Conservation (phyloP, 2,113 vertebrate genomes). For the Alouatta palliata region DNA sequence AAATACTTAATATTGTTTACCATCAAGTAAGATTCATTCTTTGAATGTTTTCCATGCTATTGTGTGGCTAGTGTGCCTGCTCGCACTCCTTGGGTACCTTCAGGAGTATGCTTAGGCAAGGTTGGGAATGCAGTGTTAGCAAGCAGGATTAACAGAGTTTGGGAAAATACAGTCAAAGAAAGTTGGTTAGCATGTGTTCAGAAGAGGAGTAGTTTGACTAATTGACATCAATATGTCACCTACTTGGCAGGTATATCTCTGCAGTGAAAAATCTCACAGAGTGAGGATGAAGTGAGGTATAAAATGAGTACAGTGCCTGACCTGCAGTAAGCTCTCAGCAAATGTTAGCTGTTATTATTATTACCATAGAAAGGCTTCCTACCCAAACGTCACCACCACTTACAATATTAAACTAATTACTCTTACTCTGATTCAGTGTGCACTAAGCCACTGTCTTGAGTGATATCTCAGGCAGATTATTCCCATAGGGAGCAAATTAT, state of each 20-base stretch:
- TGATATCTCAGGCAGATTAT: not conserved
- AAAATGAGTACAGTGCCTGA: conserved; percentile 22
- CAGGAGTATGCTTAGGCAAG: not conserved
- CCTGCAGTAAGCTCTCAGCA: not conserved
- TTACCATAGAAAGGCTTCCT: conserved; percentile 20
- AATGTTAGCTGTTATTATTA: conserved; percentile 34
- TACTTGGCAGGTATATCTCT: not conserved
- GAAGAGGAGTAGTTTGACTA: not conserved
- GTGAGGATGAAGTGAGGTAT: conserved; percentile 50
- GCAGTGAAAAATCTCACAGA: conserved; percentile 10
- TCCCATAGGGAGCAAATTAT: not conserved
- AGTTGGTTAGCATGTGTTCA: not conserved
- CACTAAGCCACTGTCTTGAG: not conserved
- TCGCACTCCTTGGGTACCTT: not conserved
- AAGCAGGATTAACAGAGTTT: not conserved
- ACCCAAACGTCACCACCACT: not conserved
- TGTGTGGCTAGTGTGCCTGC: not conserved
- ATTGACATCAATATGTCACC: conserved; percentile 18
- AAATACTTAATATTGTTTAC: not conserved
- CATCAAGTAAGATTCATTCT: not conserved
- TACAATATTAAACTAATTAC: conserved; percentile 33
- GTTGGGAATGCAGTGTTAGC: not conserved
- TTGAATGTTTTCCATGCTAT: not conserved
- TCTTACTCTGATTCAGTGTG: not conserved
- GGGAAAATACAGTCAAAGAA: not conserved